phyloP scores from a whole-genome alignment of 2,113 vertebrate species.

The Ivindomyrus marchei region DNA sequence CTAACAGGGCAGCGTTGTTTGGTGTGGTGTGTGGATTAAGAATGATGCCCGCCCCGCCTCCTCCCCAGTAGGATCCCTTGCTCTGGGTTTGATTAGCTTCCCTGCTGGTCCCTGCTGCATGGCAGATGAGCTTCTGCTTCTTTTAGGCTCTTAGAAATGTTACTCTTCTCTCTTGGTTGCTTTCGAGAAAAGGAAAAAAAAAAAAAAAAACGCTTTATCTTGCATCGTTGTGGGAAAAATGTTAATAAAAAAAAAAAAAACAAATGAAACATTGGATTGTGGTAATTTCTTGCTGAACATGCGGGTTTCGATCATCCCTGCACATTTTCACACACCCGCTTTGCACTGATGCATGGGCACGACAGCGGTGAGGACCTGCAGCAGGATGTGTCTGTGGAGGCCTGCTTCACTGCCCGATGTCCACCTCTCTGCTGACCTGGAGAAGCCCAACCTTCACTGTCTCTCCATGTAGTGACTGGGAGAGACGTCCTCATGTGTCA shows the following conservation, averaged over 20 bases:
- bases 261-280: constrained; percentile 27
- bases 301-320: neutral
- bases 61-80: constrained; percentile 20
- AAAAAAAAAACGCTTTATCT: constrained; percentile 43
- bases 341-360: neutral
- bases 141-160: constrained; percentile 47
- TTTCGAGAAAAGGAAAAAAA: constrained; percentile 45
- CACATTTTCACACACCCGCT: neutral
- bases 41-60: neutral
- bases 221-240: constrained; percentile 63
- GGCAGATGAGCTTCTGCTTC: constrained; percentile 51
- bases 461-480: neutral
- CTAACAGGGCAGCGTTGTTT: constrained; percentile 16
- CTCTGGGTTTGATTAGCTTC: constrained; percentile 41
- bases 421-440: neutral
- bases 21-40: constrained; percentile 28
- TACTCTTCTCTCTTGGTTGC: constrained; percentile 48
- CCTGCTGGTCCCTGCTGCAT: constrained; percentile 53
- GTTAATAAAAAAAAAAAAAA: constrained; percentile 57
- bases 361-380: neutral
- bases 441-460: neutral
- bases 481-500: neutral
- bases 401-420: neutral
- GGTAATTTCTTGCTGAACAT: neutral
- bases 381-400: neutral